phyloP scores from a whole-genome alignment of 2,113 vertebrate species.

The Steatornis caripensis region DNA sequence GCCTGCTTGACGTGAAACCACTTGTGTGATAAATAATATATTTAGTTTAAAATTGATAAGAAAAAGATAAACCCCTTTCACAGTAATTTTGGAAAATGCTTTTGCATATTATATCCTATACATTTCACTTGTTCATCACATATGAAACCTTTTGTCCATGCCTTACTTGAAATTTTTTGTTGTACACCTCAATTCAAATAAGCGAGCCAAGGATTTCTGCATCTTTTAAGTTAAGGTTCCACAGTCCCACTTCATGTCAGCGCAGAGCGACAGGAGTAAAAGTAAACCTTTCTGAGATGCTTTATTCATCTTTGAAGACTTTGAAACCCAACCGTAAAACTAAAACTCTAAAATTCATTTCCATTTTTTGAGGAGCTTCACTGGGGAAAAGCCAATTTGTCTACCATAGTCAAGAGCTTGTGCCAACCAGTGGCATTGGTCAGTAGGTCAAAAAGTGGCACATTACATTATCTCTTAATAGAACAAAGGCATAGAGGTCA shows the following conservation, averaged over 20 bases:
- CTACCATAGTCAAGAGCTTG: neutral
- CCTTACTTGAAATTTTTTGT: neutral
- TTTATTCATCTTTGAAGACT: neutral
- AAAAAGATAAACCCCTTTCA: neutral
- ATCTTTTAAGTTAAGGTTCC: neutral
- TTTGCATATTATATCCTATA: neutral
- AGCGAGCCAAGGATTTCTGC: neutral
- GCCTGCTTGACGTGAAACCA: slow-evolving; percentile 18
- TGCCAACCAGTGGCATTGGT: neutral
- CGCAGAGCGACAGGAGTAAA: neutral
- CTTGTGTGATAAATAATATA: slow-evolving; percentile 9
- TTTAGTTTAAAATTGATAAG: slow-evolving; percentile 4
- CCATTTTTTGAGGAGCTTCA: neutral
- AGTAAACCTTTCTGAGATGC: neutral
- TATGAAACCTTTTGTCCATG: neutral
- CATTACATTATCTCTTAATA: neutral
- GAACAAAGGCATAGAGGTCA: neutral
- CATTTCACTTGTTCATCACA: neutral
- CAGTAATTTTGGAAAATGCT: neutral
- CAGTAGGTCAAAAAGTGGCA: neutral
- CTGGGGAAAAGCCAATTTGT: neutral
- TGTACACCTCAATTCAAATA: neutral
- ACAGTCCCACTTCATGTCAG: neutral
- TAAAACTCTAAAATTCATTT: neutral
- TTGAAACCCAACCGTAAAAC: neutral